A percentile compares a stretch with the other conserved stretches of the same genome.
phyloP scores from a whole-genome alignment of 2,113 vertebrate genomes.

The Oncorhynchus mykiss region DNA sequence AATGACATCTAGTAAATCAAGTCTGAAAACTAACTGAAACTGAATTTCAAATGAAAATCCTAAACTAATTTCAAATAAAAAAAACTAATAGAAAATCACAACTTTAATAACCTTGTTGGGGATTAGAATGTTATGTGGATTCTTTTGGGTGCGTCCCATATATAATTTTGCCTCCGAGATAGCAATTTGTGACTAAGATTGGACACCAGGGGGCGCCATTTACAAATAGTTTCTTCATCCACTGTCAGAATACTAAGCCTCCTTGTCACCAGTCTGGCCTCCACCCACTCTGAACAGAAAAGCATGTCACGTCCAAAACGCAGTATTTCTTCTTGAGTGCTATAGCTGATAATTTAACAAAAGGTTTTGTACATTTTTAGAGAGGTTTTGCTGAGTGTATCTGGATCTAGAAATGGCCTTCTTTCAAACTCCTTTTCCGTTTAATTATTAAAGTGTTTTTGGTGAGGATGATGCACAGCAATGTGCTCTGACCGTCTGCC shows the following conservation, averaged over 20 bases:
- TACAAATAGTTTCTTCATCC: constrained; percentile 6
- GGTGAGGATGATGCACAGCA: constrained; percentile 22
- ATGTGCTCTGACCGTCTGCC: constrained; percentile 23
- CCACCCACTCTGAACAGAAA: neutral
- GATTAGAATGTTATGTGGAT: no score
- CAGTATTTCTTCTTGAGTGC: neutral
- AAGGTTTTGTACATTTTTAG: neutral
- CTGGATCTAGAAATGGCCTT: constrained; percentile 21
- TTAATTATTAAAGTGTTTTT: constrained; percentile 54
- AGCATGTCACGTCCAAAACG: no score
- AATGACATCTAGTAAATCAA: no score
- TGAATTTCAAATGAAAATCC: no score
- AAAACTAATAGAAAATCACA: no score
- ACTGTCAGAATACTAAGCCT: neutral
- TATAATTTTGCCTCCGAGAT: no score
- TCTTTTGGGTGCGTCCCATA: no score
- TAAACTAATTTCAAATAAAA: no score
- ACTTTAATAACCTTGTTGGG: no score
- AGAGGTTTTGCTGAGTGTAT: neutral
- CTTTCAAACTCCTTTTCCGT: constrained; percentile 18
- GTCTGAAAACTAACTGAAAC: no score
- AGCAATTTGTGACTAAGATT: constrained; percentile 3
- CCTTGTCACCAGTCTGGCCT: neutral
- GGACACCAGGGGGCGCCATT: constrained; percentile 54
- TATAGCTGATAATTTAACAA: neutral